phyloP scores from a whole-genome alignment of 2,888 invertebrate species.

The Pollenia labialis region DNA sequence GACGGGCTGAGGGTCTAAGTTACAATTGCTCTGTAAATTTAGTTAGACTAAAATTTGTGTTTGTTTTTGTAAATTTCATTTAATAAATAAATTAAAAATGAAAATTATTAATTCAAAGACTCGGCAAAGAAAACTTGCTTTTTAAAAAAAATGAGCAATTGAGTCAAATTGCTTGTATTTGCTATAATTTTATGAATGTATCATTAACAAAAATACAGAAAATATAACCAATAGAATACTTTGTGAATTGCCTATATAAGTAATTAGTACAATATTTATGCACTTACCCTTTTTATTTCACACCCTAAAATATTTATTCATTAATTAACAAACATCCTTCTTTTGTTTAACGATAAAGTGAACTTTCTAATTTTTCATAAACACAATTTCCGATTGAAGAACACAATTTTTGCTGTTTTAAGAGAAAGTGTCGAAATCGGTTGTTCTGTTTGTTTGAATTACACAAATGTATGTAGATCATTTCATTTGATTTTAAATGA shows the following conservation, averaged over 20 bases:
- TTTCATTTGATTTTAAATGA: constrained; percentile 7
- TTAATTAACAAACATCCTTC: not conserved
- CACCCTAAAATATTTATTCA: not conserved
- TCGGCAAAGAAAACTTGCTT: too few species aligned
- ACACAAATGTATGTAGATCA: not conserved
- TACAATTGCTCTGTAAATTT: too few species aligned
- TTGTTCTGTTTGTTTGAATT: constrained; percentile 8
- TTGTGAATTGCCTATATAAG: not conserved
- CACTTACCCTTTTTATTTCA: not conserved
- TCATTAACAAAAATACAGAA: too few species aligned
- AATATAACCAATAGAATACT: not conserved
- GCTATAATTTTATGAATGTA: too few species aligned
- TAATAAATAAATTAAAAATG: too few species aligned
- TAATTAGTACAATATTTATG: not conserved
- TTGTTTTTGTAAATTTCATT: too few species aligned
- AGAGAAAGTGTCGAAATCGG: constrained; percentile 21
- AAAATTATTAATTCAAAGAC: too few species aligned
- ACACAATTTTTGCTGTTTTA: not conserved
- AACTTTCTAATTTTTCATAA: constrained; percentile 20
- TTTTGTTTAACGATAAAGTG: not conserved
- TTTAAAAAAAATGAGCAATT: too few species aligned
- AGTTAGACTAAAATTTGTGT: too few species aligned
- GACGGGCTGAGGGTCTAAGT: too few species aligned
- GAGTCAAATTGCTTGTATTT: too few species aligned
- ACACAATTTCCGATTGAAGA: constrained; percentile 1